Conservation (phyloP, 2,797 vertebrate genomes). For the Eurystomus glaucurus region DNA sequence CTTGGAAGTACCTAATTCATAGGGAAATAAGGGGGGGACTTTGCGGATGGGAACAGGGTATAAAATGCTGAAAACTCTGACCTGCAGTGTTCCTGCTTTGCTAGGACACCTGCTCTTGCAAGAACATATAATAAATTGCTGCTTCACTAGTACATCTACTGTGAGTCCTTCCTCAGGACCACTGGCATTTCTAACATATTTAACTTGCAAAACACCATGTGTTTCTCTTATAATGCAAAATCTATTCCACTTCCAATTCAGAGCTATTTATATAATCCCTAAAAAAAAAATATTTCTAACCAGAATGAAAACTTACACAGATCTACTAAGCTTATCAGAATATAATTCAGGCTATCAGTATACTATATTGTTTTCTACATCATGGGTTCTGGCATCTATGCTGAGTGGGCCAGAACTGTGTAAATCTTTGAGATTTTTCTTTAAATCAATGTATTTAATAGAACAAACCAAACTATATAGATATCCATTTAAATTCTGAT, state of each 20-base stretch:
- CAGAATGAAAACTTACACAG: background rate
- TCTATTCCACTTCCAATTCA: conserved; percentile 12
- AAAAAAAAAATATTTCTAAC: background rate
- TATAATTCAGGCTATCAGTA: background rate
- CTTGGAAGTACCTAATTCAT: too few relatives aligned
- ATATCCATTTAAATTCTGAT: background rate
- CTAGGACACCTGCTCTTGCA: too few relatives aligned
- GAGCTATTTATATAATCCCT: conserved; percentile 30
- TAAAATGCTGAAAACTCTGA: too few relatives aligned
- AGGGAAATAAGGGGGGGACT: too few relatives aligned
- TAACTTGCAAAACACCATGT: conserved; percentile 48
- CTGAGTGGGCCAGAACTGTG: background rate
- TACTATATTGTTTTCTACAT: background rate
- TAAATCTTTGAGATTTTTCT: background rate
- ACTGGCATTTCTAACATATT: background rate
- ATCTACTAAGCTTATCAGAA: background rate
- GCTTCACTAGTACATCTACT: too few relatives aligned
- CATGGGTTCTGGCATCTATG: background rate
- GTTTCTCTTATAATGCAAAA: conserved; percentile 63
- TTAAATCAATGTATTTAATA: background rate
- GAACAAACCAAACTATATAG: background rate
- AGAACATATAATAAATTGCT: too few relatives aligned
- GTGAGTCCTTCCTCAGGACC: too few relatives aligned
- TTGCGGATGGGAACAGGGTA: too few relatives aligned
- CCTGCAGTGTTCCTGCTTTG: too few relatives aligned